phyloP scores from a whole-genome alignment of 2,113 vertebrate genomes.

The Mohoua ochrocephala region DNA sequence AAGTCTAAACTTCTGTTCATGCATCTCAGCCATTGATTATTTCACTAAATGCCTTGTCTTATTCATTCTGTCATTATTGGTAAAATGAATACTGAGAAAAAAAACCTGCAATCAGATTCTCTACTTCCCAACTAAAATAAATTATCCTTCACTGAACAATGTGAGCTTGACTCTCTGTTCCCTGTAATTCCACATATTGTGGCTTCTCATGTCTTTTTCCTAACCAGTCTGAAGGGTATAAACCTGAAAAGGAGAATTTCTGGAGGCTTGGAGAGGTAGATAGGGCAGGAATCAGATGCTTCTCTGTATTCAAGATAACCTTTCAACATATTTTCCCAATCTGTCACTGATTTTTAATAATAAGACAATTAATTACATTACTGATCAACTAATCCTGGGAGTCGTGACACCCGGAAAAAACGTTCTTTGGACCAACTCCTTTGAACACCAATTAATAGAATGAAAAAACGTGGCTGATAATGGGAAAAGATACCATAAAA shows the following conservation, averaged over 20 bases:
- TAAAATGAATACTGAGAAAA: not conserved
- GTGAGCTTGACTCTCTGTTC: not conserved
- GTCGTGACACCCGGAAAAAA: not conserved
- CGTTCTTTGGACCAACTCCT: not conserved
- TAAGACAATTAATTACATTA: not conserved
- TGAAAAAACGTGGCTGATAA: not conserved
- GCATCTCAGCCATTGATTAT: not conserved
- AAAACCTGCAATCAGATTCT: not conserved
- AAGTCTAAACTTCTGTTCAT: not conserved
- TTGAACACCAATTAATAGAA: not conserved
- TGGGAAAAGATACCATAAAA: not conserved
- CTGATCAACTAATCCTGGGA: not conserved
- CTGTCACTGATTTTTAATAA: not conserved
- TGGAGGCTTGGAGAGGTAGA: not conserved
- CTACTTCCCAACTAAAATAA: not conserved
- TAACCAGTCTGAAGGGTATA: not conserved
- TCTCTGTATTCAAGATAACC: not conserved
- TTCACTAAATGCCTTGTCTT: not conserved
- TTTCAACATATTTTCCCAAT: not conserved
- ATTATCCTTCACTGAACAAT: not conserved
- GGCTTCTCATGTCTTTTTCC: not conserved
- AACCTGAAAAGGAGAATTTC: not conserved
- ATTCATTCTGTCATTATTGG: not conserved
- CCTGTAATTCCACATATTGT: not conserved
- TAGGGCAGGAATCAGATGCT: not conserved